These are phyloP conservation scores for Anniella stebbinsi DNA, from an alignment of 2,797 vertebrate genomes.

Conservation along the genomic window DNA sequence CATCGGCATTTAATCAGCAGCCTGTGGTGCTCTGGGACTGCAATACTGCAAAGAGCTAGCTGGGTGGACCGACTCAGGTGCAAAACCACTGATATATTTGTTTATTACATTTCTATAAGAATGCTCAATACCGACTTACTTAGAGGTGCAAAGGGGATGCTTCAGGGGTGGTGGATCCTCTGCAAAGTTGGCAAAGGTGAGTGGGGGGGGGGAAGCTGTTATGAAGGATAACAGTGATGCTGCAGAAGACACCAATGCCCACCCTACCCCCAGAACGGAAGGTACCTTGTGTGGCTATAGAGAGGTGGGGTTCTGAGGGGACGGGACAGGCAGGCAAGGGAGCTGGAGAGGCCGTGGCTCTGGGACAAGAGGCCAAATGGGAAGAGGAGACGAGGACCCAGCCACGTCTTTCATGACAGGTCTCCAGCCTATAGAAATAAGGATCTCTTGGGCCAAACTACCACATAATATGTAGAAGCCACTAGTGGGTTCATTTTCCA, in stretches of 20 bases:
- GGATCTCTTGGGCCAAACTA: no score
- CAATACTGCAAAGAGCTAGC: rapidly evolving
- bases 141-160: not conserved
- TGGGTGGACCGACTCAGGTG: not conserved
- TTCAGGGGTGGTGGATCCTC: rapidly evolving
- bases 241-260: no score
- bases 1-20: not conserved
- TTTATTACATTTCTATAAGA: no score
- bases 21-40: not conserved
- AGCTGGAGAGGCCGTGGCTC: no score
- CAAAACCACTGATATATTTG: not conserved
- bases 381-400: not conserved
- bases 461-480: not conserved
- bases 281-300: not conserved
- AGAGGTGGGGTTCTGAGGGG: not conserved
- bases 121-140: no score
- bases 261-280: not conserved
- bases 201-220: not conserved
- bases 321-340: not conserved
- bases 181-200: not conserved
- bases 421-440: not conserved
- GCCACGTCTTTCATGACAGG: no score
- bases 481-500: no score
- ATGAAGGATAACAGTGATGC: not conserved
- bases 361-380: no score